Evolutionary conservation across 37 sponge, comb jelly and placozoan species (phyloP), one percentile per base, ranked within the genome.

Genomic region (Beroe forskalii): DNA sequence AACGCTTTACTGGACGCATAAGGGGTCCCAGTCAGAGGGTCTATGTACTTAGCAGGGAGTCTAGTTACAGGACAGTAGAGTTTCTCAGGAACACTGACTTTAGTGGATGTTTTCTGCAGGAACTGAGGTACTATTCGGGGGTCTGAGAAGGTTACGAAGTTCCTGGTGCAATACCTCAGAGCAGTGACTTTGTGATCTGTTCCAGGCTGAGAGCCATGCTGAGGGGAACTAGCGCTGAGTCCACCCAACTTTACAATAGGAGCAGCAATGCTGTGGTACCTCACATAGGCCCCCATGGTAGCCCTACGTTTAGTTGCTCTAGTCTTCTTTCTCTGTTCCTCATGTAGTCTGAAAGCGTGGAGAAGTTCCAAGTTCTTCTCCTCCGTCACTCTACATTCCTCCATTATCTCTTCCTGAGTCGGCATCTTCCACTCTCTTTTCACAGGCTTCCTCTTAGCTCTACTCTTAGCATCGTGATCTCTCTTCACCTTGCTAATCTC

Each of bases 1-100:
- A 99, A 99, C 19, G 99, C 97, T 55, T 94, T 92, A 0, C 94
- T 91, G 0, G 93, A 95, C 27, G 97, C 93, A 90, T 99, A 99
- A 0, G 99, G 97, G 0, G 92, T 93, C 27, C 90, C 62, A 0
- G 99, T 99, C 3, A 96, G 61, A 6, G 99, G 97, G 76, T 99
- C 99, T 23, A 93, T 91, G 89, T 99, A 99, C 62, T 92, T 94
- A 24, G 99, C 99, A 14, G 95, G 96, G 0, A 95, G 94, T 8
- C 96, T 94, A 37, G 99, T 96, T 0, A 99, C 91, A 22, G 93
- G 93, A 89, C 99, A 99, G 66, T 92, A 91, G 39, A 30, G 62
- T 3, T 62, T 63, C 62, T 80, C 90, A 0, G 92, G 93, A 2
- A 62, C 67, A 25, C 32, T n/a, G 0, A 90, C 76, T 24, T 62